Conservation (phyloP, 2,797 vertebrate species). For the Ceryle rudis region DNA sequence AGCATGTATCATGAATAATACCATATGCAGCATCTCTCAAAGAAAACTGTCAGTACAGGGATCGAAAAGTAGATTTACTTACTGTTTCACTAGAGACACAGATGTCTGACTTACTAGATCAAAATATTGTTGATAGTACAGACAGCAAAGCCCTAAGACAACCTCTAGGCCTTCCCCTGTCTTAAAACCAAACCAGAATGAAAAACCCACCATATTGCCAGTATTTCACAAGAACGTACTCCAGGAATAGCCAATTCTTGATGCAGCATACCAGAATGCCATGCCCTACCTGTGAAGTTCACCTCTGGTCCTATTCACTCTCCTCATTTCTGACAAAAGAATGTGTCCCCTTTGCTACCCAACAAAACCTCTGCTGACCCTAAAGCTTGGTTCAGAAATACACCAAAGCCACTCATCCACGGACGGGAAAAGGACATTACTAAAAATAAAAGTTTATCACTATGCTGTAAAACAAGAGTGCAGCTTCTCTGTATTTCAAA, state of each 20-base stretch:
- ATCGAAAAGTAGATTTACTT: background rate
- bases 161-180: background rate
- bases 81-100: background rate
- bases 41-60: background rate
- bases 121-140: background rate
- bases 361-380: background rate
- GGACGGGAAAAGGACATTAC: background rate
- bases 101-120: background rate
- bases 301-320: background rate
- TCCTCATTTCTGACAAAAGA: background rate
- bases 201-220: background rate
- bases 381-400: background rate
- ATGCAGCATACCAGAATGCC: background rate
- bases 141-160: background rate
- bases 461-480: background rate
- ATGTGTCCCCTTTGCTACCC: background rate
- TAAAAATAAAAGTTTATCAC: background rate
- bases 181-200: background rate
- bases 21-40: background rate
- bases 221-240: background rate
- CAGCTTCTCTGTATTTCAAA: background rate
- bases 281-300: background rate
- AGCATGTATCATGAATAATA: background rate
- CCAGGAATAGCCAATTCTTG: fast-evolving
- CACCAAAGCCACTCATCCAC: background rate